Conservation (phyloP, 2,113 vertebrate species). For the Peucedramus taeniatus region DNA sequence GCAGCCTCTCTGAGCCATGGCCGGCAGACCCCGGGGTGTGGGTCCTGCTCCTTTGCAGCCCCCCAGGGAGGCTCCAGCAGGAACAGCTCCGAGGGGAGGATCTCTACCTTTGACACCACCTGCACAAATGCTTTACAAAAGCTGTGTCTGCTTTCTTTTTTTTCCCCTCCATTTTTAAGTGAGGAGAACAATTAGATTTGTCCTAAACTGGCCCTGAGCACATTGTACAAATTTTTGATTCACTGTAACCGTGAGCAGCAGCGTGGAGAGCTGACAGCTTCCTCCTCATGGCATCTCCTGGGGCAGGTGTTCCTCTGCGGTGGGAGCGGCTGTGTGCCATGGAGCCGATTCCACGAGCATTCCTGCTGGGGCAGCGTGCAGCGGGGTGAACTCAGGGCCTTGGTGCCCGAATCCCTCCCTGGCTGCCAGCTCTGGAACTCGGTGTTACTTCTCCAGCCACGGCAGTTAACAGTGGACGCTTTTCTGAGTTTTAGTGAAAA, state of each 20-base stretch:
- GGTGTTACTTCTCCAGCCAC: neutral
- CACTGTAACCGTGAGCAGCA: neutral
- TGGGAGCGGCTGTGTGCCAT: neutral
- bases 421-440: neutral
- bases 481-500: neutral
- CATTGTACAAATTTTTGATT: neutral
- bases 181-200: neutral
- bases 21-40: fast-evolving
- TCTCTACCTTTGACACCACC: neutral
- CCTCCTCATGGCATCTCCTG: neutral
- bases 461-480: neutral
- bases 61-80: fast-evolving
- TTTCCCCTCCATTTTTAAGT: neutral
- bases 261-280: neutral
- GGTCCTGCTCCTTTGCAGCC: no score
- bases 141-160: fast-evolving
- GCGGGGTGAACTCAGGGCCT: neutral
- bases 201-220: neutral
- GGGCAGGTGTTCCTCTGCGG: neutral
- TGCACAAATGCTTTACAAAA: neutral
- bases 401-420: no score
- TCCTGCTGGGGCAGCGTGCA: neutral
- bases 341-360: neutral
- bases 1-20: neutral
- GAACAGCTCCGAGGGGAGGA: fast-evolving